These are phyloP conservation scores for Pantherophis alleghaniensis DNA, from an alignment of 2,797 vertebrate species.

Conservation along the genomic window DNA sequence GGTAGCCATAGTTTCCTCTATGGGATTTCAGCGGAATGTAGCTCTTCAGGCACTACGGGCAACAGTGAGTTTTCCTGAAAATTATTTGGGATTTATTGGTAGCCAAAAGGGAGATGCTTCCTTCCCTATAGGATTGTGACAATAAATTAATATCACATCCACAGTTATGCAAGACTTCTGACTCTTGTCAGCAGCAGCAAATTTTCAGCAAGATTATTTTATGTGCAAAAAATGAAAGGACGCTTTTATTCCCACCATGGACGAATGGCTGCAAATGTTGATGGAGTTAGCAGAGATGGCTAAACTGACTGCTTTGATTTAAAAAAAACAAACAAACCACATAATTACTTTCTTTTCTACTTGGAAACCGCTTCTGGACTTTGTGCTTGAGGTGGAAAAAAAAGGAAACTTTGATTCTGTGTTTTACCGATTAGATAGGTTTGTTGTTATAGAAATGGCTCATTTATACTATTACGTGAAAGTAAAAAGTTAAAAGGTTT, in stretches of 20 bases:
- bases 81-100: neutral
- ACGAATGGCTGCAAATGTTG: neutral
- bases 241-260: neutral
- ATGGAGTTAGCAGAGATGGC: neutral
- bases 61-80: constrained; percentile 77
- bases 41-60: constrained; percentile 86
- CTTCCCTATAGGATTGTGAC: neutral
- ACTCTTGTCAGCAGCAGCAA: neutral
- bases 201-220: neutral
- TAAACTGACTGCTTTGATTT: neutral
- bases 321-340: too few relatives aligned
- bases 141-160: neutral
- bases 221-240: neutral
- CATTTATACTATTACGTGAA: neutral
- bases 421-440: too few relatives aligned
- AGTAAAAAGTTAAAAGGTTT: neutral
- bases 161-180: neutral
- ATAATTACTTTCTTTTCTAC: too few relatives aligned
- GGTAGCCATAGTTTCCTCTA: constrained; percentile 91
- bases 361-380: too few relatives aligned
- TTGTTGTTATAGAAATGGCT: too few relatives aligned
- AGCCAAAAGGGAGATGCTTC: neutral
- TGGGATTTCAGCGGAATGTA: constrained; percentile 93
- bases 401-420: too few relatives aligned
- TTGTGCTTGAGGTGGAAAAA: too few relatives aligned